A percentile compares a stretch with the other conserved stretches of the same genome.
phyloP scores from a whole-genome alignment of 1,140 invertebrate genomes.

The Sminthurides bifidus region DNA sequence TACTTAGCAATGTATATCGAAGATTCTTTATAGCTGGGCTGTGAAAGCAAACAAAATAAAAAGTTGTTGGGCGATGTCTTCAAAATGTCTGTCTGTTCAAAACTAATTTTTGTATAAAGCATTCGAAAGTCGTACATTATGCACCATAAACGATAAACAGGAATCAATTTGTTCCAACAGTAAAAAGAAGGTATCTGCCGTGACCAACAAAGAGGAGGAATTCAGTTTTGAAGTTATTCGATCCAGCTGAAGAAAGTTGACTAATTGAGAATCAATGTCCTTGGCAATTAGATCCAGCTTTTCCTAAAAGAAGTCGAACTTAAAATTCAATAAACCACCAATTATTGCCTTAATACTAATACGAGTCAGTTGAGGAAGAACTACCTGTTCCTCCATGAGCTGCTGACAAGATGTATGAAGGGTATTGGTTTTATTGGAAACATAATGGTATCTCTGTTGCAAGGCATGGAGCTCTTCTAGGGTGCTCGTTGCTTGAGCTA shows the following conservation, averaged over 20 bases:
- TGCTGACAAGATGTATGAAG: constrained; percentile 81
- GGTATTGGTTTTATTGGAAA: constrained; percentile 79
- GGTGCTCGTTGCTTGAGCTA: constrained; percentile 55
- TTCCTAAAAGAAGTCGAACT: constrained; percentile 39
- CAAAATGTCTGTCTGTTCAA: no score
- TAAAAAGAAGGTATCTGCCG: constrained; percentile 67
- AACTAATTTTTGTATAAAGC: background rate
- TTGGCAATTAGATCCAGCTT: constrained; percentile 64
- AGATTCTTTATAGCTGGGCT: constrained; percentile 61
- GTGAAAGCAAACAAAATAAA: constrained; percentile 31
- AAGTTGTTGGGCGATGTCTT: no score
- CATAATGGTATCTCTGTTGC: constrained; percentile 64
- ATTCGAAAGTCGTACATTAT: constrained; percentile 48
- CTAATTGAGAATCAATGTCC: constrained; percentile 63
- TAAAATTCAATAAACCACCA: constrained; percentile 3
- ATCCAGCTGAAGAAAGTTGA: constrained; percentile 76
- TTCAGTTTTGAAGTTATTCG: constrained; percentile 63
- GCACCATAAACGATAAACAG: constrained; percentile 70
- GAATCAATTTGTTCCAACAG: constrained; percentile 73
- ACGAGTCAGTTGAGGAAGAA: background rate
- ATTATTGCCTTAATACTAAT: background rate
- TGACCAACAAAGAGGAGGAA: constrained; percentile 63
- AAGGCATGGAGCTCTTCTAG: constrained; percentile 58
- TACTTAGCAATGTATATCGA: constrained; percentile 58
- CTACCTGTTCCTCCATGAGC: constrained; percentile 66